Percentiles rank a stretch among this genome's conserved stretches.
Conservation (phyloP, 2,113 vertebrate species). For the Crypturellus undulatus region DNA sequence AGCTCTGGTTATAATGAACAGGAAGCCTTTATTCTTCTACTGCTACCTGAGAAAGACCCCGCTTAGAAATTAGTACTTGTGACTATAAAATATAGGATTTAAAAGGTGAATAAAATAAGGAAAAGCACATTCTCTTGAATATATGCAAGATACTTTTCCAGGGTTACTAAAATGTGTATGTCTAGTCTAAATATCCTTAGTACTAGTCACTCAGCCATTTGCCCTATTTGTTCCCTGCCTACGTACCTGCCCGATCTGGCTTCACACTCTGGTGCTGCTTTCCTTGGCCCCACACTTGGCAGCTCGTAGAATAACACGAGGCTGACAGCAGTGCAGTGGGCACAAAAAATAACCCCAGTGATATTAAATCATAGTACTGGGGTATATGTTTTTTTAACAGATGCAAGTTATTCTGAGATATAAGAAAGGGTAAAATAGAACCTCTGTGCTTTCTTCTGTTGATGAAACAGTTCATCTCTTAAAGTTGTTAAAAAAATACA, state of each 20-base stretch:
- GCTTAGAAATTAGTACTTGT: not conserved
- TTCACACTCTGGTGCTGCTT: not conserved
- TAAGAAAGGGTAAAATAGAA: not conserved
- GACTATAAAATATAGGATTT: not conserved
- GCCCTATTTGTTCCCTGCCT: not conserved
- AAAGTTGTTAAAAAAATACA: not conserved
- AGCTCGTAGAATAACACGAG: too few species aligned
- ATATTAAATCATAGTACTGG: not conserved
- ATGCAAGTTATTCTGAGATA: not conserved
- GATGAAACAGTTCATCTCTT: not conserved
- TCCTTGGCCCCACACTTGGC: not conserved
- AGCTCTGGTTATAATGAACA: not conserved
- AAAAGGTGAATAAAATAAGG: not conserved
- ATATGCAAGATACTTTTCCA: not conserved
- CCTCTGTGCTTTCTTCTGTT: not conserved
- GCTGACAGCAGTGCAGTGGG: accelerated
- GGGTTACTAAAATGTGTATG: not conserved
- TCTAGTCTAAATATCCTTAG: not conserved
- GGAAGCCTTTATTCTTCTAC: not conserved
- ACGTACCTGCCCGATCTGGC: not conserved
- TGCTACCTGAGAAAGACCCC: not conserved
- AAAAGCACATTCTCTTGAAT: not conserved
- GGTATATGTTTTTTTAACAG: not conserved
- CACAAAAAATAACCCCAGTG: not conserved
- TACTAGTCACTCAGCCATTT: not conserved